These are phyloP conservation scores for Dipodomys stephensi DNA, from an alignment of 2,113 vertebrate species.

Conservation along the genomic window DNA sequence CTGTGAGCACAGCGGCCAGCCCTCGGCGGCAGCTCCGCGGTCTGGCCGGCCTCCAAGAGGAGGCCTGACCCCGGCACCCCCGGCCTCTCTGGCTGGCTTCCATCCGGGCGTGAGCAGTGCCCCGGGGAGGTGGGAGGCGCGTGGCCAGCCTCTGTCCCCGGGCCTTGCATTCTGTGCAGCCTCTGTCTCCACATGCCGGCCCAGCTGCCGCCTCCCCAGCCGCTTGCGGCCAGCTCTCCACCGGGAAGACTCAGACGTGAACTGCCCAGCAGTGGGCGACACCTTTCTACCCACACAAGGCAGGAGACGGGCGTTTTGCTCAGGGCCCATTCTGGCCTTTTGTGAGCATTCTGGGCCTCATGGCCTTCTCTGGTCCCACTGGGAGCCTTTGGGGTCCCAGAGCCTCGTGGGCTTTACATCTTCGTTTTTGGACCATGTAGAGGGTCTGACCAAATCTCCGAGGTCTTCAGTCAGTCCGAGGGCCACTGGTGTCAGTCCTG, in stretches of 20 bases:
- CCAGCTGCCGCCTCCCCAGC: not conserved
- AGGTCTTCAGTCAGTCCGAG: not conserved
- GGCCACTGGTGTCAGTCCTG: not conserved
- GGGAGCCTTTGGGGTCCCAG: no score
- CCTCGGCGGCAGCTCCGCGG: no score
- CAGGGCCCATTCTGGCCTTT: not conserved
- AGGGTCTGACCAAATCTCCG: not conserved
- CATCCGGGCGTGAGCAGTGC: not conserved
- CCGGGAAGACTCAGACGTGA: not conserved
- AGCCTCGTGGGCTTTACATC: no score
- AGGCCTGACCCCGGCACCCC: not conserved
- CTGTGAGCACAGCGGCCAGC: not conserved
- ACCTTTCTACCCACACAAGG: not conserved
- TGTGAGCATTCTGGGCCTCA: not conserved
- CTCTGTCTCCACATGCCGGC: not conserved
- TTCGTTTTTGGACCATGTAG: not conserved
- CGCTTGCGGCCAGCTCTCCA: no score
- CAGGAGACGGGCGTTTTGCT: not conserved
- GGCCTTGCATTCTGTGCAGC: not conserved
- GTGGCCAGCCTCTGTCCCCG: not conserved
- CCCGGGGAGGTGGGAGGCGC: not conserved
- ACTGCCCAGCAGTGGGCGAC: not conserved
- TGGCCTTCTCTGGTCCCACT: no score
- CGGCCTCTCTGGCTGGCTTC: not conserved
- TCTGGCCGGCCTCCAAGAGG: not conserved